These are phyloP conservation scores for Drosophila tristis DNA, from an alignment of 1,140 invertebrate species.

Conservation along the genomic window DNA sequence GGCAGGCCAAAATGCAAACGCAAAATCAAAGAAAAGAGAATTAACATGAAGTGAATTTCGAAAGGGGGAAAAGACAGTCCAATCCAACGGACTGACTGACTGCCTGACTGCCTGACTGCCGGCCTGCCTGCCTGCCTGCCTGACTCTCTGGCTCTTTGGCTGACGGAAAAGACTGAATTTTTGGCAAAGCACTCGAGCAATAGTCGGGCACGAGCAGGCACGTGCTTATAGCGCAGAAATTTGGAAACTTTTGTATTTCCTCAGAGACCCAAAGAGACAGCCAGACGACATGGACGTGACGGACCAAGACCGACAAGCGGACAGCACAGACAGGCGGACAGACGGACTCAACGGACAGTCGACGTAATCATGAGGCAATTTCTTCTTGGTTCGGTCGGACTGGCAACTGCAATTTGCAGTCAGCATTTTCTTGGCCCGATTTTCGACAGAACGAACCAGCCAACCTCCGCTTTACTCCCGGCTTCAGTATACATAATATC, in stretches of 20 bases:
- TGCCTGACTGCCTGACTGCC: slow-evolving; percentile 9
- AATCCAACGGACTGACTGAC: slow-evolving; percentile 5
- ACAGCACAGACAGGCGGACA: slow-evolving; percentile 9
- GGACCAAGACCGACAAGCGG: slow-evolving; percentile 45
- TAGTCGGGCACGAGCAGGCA: slow-evolving; percentile 46
- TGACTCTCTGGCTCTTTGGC: neutral
- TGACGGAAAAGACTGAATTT: slow-evolving; percentile 57
- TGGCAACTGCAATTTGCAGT: slow-evolving; percentile 72
- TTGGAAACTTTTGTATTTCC: slow-evolving; percentile 78
- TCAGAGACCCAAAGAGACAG: slow-evolving; percentile 71
- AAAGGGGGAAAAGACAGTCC: slow-evolving; percentile 39
- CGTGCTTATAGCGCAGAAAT: slow-evolving; percentile 76
- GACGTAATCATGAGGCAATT: slow-evolving; percentile 80
- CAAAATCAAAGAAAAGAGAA: slow-evolving; percentile 79
- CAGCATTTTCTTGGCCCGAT: slow-evolving; percentile 60
- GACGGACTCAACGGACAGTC: slow-evolving; percentile 29
- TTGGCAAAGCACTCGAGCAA: slow-evolving; percentile 62
- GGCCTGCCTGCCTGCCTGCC: neutral
- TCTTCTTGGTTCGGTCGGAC: slow-evolving; percentile 49
- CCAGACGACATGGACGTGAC: slow-evolving; percentile 72
- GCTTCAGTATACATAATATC: slow-evolving; percentile 19
- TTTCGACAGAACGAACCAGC: slow-evolving; percentile 19
- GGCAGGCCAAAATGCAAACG: slow-evolving; percentile 66
- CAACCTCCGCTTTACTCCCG: slow-evolving; percentile 32
- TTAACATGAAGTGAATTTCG: slow-evolving; percentile 79